phyloP scores from a whole-genome alignment of 2,113 vertebrate genomes.

The Fukomys damarensis region DNA sequence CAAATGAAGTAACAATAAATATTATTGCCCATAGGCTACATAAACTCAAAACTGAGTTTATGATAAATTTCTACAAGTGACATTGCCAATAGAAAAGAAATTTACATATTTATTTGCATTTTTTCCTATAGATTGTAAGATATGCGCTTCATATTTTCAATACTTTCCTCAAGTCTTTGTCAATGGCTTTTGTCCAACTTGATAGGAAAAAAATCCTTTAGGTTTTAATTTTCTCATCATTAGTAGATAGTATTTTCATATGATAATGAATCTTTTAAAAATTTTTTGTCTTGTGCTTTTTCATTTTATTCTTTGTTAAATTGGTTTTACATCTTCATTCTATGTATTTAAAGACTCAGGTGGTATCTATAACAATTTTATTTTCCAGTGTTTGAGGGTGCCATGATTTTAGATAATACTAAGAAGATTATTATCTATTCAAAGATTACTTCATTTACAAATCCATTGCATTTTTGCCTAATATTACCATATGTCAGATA shows the following conservation, averaged over 20 bases:
- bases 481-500: neutral
- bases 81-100: neutral
- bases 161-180: neutral
- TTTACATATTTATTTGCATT: neutral
- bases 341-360: neutral
- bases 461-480: neutral
- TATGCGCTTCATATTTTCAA: neutral
- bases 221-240: neutral
- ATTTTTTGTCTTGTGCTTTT: neutral
- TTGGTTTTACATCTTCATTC: neutral
- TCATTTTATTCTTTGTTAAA: neutral
- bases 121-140: neutral
- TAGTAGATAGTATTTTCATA: neutral
- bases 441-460: neutral
- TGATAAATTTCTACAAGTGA: slow-evolving; percentile 9
- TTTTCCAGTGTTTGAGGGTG: neutral
- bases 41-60: neutral
- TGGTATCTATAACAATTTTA: neutral
- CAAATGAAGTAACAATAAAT: neutral
- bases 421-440: neutral
- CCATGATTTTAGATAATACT: neutral
- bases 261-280: neutral
- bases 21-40: neutral
- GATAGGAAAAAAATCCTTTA: neutral
- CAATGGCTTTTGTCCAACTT: neutral